Conservation (phyloP, 2,113 vertebrate species). For the Glaucomys volans region DNA sequence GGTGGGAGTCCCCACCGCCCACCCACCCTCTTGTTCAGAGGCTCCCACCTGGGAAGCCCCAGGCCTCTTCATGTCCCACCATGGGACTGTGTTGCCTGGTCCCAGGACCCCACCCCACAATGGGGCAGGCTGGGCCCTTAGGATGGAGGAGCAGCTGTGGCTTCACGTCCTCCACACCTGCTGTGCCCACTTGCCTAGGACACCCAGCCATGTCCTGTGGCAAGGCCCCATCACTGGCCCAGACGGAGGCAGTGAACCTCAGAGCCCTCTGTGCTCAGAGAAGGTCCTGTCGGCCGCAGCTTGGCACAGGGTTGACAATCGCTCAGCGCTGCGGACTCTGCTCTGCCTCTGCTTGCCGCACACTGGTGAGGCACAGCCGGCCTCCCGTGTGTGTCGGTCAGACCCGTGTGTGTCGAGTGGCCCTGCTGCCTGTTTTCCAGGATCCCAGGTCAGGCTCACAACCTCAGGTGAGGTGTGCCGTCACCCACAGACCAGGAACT, state of each 20-base stretch:
- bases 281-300: not conserved
- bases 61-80: not conserved
- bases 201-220: accelerated
- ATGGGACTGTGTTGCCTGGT: not conserved
- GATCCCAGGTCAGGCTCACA: no score
- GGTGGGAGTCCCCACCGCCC: not conserved
- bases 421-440: not conserved
- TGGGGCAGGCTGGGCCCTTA: not conserved
- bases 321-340: accelerated
- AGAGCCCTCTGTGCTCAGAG: not conserved
- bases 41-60: not conserved
- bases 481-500: not conserved
- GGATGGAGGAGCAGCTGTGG: not conserved
- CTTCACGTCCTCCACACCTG: not conserved
- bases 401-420: accelerated
- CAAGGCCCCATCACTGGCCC: not conserved
- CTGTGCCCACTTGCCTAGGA: not conserved
- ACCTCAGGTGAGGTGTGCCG: not conserved
- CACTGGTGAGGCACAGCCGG: no score
- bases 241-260: not conserved
- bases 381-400: no score
- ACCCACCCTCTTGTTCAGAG: not conserved
- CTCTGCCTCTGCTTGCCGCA: accelerated
- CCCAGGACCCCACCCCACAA: not conserved
- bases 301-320: not conserved